Base-by-base conservation (phyloP, 2,797 vertebrate species). In the Hydrophis major region DNA sequence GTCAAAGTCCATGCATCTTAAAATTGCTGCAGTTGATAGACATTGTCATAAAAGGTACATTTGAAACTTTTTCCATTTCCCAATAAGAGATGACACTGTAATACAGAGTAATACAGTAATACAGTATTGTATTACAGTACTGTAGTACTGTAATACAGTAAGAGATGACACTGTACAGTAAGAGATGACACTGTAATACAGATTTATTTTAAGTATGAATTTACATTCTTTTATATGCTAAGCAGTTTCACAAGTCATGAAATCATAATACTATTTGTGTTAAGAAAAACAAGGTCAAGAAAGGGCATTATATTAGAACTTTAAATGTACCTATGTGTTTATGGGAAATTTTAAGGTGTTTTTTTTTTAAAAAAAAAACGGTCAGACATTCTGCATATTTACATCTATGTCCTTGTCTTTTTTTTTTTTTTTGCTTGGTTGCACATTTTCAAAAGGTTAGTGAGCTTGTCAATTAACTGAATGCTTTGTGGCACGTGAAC, bases 361-460 rank as follows among this genome's bases (percentile, higher is more conserved):
- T 11, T 47, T 83, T 95, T 86, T 32, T 32, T 32, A 1, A 1
- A 94, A 97, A 50, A 50, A 94, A 97, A 53, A 74, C 95, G 94
- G 63, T 93, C 94, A 94, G 93, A 37, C n/a, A 89, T 95, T 95
- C 95, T 94, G 95, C 95, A 96, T 96, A 96, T 97, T 97, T 95
- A 95, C 95, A 93, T 96, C 96, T 96, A 96, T 96, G 95, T 95
- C 94, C 95, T 96, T 95, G 95, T 96, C 93, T 96, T 11, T 47
- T 22, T 42, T 10, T 78, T 96, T 22, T 78, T 74, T 20, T 97
- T 97, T 97, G 96, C 96, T 97, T 96, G 96, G 95, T 95, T 97
- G 96, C 96, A 96, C 97, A 96, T 96, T 97, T 96, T 97, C 96
- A 97, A 97, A 97, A 94, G 96, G 95, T 95, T 97, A 96, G 95